Percentiles rank a stretch among this genome's conserved stretches.
Evolutionary conservation across 2,113 vertebrate species (phyloP).

Genomic region (Rhizomys pruinosus): DNA sequence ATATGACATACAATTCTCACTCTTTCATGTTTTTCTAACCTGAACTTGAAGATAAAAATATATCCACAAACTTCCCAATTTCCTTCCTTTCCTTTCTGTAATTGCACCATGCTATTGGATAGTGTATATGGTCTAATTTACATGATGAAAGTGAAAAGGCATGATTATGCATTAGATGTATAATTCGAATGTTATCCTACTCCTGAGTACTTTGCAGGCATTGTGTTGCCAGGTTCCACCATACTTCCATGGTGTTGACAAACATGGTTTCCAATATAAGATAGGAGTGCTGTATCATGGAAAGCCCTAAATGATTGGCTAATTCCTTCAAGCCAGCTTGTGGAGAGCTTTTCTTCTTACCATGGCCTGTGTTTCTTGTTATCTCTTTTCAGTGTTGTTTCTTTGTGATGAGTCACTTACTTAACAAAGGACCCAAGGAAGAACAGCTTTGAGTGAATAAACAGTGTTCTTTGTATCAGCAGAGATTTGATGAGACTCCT

Average conservation of each 20-base stretch:
- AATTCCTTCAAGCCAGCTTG: neutral
- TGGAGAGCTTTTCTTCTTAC: neutral
- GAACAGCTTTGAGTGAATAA: neutral
- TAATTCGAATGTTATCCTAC: neutral
- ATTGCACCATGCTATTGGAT: neutral
- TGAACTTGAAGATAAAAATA: neutral
- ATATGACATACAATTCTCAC: neutral
- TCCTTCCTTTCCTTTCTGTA: constrained; percentile 4
- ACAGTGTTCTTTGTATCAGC: neutral
- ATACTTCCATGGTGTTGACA: neutral
- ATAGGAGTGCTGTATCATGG: neutral
- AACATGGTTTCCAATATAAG: neutral
- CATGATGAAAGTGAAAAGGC: neutral
- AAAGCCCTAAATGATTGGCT: neutral
- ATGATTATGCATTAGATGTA: neutral
- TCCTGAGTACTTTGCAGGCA: neutral
- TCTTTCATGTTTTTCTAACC: neutral
- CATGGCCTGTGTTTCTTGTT: neutral
- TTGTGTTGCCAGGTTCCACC: neutral
- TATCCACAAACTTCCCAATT: neutral
- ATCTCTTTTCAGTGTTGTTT: neutral
- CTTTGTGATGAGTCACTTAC: neutral
- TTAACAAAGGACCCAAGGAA: neutral
- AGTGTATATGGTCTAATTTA: neutral
- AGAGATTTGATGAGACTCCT: neutral